Conservation (phyloP, 2,797 vertebrate genomes). For the Silurus aristotelis region DNA sequence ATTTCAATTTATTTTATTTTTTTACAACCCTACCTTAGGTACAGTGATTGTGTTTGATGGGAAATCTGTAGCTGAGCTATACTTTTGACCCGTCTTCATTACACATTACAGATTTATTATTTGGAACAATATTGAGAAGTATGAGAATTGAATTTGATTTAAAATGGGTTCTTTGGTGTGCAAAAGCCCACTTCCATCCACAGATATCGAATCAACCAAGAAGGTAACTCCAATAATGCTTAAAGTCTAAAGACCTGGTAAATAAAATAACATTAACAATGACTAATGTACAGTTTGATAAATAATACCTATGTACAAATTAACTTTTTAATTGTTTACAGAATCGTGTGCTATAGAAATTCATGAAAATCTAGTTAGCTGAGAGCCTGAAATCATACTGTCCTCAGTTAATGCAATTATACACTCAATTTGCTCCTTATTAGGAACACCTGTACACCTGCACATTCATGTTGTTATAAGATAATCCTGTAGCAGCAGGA, state of each 20-base stretch:
- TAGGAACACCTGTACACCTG: no score
- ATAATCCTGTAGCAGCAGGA: no score
- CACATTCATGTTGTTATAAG: no score
- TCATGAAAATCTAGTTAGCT: background rate
- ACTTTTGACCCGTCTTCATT: slow-evolving; percentile 30
- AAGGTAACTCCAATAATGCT: background rate
- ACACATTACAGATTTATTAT: slow-evolving; percentile 3
- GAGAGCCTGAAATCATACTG: background rate
- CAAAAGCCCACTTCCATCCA: background rate
- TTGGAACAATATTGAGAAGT: background rate
- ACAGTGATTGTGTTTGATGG: background rate
- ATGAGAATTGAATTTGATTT: background rate
- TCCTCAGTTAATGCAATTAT: background rate
- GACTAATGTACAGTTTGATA: background rate
- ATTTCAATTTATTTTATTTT: background rate
- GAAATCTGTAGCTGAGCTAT: background rate
- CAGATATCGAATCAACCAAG: no score
- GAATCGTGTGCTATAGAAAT: background rate
- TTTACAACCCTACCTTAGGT: background rate
- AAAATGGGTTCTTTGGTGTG: background rate
- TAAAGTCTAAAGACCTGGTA: background rate
- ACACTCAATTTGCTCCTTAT: no score
- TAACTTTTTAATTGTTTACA: background rate
- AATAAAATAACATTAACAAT: background rate
- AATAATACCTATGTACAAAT: background rate